A percentile compares a stretch with the other conserved stretches of the same genome.
Conservation (phyloP, 1,140 invertebrate species). For the Pseudobourletiella spinata region DNA sequence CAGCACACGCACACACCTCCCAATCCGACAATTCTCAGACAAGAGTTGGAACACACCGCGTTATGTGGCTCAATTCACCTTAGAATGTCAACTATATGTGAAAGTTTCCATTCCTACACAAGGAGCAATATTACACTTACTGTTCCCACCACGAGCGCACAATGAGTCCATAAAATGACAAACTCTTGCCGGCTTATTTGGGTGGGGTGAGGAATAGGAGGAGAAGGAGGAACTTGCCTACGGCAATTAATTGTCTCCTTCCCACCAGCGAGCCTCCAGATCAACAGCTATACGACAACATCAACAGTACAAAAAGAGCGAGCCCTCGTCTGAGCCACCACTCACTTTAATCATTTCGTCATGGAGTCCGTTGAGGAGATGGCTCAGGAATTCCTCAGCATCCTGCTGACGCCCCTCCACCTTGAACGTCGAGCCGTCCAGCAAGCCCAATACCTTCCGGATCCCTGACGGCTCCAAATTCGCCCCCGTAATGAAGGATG, state of each 20-base stretch:
- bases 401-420: slow-evolving; percentile 83
- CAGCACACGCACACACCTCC: no score
- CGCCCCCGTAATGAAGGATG: slow-evolving; percentile 16
- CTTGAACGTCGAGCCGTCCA: slow-evolving; percentile 50
- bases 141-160: slow-evolving; percentile 24
- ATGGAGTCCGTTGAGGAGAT: slow-evolving; percentile 82
- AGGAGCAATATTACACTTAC: slow-evolving; percentile 2
- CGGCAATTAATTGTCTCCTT: no score
- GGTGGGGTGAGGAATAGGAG: no score
- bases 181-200: slow-evolving; percentile 15
- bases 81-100: slow-evolving; percentile 12
- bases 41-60: no score
- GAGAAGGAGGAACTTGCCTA: no score
- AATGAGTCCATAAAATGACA: slow-evolving; percentile 12
- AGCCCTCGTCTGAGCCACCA: no score
- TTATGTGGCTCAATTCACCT: no score
- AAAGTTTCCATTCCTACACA: slow-evolving; percentile 13
- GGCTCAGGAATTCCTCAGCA: slow-evolving; percentile 89
- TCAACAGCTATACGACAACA: no score
- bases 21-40: no score
- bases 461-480: slow-evolving; percentile 33
- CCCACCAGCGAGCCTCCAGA: no score
- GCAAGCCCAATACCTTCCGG: slow-evolving; percentile 22
- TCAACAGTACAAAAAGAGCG: no score
- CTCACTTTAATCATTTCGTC: slow-evolving; percentile 94